Percentiles rank a stretch among this genome's conserved stretches.
Evolutionary conservation across 2,888 invertebrate species (phyloP).

Genomic region (Holacanthella duospinosa): DNA sequence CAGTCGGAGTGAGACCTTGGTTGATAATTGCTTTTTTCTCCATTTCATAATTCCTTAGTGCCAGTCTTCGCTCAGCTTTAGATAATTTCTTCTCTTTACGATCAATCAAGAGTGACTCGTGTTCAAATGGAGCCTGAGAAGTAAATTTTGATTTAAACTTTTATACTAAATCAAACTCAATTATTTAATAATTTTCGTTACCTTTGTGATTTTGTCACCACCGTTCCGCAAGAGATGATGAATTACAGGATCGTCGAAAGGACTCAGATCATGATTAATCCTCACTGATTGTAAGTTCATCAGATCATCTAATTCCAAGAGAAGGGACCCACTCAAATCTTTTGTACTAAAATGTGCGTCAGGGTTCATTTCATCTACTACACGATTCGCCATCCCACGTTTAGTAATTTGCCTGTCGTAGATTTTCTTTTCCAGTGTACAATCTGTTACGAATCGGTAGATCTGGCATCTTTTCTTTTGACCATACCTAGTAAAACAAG

Average conservation of each 20-base stretch:
- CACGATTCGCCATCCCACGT: constrained; percentile 95
- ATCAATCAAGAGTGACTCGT: constrained; percentile 87
- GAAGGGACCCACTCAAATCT: constrained; percentile 78
- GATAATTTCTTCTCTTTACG: constrained; percentile 89
- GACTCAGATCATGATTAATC: constrained; percentile 48
- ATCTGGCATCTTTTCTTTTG: constrained; percentile 90
- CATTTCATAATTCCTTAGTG: constrained; percentile 83
- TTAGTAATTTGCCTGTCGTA: constrained; percentile 97
- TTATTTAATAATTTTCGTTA: constrained; percentile 35
- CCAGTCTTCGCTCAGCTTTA: constrained; percentile 81
- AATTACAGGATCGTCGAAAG: constrained; percentile 71
- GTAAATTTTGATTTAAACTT: background rate
- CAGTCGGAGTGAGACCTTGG: background rate
- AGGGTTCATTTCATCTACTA: constrained; percentile 96
- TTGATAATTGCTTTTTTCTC: constrained; percentile 58
- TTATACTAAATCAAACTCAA: background rate
- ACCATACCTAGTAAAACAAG: constrained; percentile 57
- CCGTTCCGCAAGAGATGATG: constrained; percentile 51
- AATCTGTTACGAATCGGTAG: constrained; percentile 92
- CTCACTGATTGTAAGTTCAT: constrained; percentile 44
- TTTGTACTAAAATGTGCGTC: constrained; percentile 84
- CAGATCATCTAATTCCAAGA: constrained; percentile 77
- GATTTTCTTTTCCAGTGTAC: constrained; percentile 92
- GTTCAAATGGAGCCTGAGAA: constrained; percentile 71
- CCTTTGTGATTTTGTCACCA: constrained; percentile 47